phyloP scores from a whole-genome alignment of 2,888 invertebrate species.

The Cephus pulcher region DNA sequence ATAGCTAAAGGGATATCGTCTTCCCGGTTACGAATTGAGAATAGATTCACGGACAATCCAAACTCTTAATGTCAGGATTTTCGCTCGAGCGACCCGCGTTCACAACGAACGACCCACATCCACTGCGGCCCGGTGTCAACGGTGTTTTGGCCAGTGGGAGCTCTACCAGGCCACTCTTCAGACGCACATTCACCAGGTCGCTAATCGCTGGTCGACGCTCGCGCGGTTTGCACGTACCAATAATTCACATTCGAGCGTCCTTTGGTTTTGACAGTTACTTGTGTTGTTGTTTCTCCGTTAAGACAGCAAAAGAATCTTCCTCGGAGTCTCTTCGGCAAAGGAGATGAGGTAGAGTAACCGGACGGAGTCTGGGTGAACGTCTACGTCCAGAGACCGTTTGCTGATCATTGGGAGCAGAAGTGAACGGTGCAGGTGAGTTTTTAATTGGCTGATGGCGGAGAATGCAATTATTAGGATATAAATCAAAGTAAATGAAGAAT shows the following conservation, averaged over 20 bases:
- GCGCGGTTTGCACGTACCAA: slow-evolving; percentile 29
- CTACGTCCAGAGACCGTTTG: neutral
- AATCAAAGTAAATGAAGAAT: neutral
- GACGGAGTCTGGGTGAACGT: neutral
- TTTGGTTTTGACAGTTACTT: neutral
- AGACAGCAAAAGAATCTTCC: neutral
- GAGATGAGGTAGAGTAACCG: neutral
- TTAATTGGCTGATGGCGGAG: neutral
- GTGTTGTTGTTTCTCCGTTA: neutral
- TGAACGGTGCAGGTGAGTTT: neutral
- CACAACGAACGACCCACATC: slow-evolving; percentile 18
- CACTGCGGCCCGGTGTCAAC: slow-evolving; percentile 14
- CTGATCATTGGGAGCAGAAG: neutral
- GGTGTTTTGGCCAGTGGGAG: slow-evolving; percentile 19
- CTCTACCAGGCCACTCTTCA: slow-evolving; percentile 15
- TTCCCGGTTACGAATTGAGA: neutral
- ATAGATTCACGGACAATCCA: neutral
- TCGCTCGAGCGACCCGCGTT: neutral
- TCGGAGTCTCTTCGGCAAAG: neutral
- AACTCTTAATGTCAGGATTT: neutral
- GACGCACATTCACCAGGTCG: slow-evolving; percentile 30
- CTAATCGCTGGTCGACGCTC: slow-evolving; percentile 38
- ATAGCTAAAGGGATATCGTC: neutral
- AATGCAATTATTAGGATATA: neutral
- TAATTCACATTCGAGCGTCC: neutral